Percentiles rank a stretch among this genome's conserved stretches.
These are phyloP conservation scores for Porites cylindrica DNA, from an alignment of 92 coral and sea anemone species.

Conservation along the genomic window DNA sequence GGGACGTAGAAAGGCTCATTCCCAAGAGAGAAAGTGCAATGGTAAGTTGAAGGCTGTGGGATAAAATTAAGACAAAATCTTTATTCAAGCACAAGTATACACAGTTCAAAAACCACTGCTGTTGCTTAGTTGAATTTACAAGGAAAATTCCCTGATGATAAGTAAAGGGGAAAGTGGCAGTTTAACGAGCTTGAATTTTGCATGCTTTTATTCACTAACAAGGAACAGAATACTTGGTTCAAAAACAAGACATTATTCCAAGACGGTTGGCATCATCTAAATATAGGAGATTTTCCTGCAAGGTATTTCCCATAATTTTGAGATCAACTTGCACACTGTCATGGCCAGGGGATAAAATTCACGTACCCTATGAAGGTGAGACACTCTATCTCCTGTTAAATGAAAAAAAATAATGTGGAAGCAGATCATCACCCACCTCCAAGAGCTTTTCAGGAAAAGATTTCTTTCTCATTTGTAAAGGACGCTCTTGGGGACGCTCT, in stretches of 20 bases:
- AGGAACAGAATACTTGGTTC: conserved; percentile 51
- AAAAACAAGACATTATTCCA: conserved; percentile 14
- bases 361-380: conserved; percentile 53
- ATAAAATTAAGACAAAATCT: too few relatives aligned
- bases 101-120: too few relatives aligned
- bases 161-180: too few relatives aligned
- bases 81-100: too few relatives aligned
- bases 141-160: too few relatives aligned
- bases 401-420: conserved; percentile 18
- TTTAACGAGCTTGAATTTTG: conserved; percentile 10
- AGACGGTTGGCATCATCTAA: conserved; percentile 37
- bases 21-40: conserved; percentile 14
- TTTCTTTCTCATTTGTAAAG: conserved; percentile 47
- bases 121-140: too few relatives aligned
- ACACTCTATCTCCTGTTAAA: conserved; percentile 52
- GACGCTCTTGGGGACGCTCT: conserved; percentile 60
- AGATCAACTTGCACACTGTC: conserved; percentile 42
- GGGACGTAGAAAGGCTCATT: conserved; percentile 56
- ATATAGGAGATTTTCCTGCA: conserved; percentile 32
- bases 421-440: conserved; percentile 12
- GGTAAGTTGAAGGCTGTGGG: conserved; percentile 23
- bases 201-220: conserved; percentile 37
- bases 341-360: conserved; percentile 60
- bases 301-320: conserved; percentile 47
- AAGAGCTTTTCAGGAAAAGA: conserved; percentile 53